Evolutionary conservation across 1,140 invertebrate species (phyloP).

Genomic region (Euborellia annulipes): DNA sequence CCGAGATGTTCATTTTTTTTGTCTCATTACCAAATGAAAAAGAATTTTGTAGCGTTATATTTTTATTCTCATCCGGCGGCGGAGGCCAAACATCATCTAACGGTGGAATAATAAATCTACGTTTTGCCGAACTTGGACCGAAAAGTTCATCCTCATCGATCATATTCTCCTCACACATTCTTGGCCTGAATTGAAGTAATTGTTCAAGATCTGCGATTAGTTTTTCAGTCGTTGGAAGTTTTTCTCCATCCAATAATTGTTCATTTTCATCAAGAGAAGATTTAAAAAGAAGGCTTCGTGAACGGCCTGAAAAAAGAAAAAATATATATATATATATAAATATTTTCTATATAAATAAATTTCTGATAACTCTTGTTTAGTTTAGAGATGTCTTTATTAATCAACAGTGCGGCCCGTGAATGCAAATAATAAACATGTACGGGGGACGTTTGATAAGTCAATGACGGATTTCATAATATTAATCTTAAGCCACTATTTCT

Average conservation of each 20-base stretch:
- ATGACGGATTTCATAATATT: no score
- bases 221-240: background rate
- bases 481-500: no score
- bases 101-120: constrained; percentile 23
- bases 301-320: constrained; percentile 24
- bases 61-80: constrained; percentile 18
- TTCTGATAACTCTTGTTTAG: no score
- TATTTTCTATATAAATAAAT: no score
- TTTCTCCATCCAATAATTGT: no score
- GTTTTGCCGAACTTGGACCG: no score
- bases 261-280: constrained; percentile 9
- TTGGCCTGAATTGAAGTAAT: constrained; percentile 1
- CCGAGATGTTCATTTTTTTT: constrained; percentile 28
- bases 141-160: no score
- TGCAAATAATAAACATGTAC: no score
- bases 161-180: constrained; percentile 6
- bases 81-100: constrained; percentile 30
- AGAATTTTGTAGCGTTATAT: constrained; percentile 14
- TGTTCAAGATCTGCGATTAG: background rate
- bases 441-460: no score
- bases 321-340: background rate
- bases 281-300: constrained; percentile 27
- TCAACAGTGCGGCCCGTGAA: no score
- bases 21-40: constrained; percentile 21
- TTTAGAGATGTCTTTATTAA: no score